Evolutionary conservation across 2,888 invertebrate species (phyloP).

Genomic region (Oscheius onirici): DNA sequence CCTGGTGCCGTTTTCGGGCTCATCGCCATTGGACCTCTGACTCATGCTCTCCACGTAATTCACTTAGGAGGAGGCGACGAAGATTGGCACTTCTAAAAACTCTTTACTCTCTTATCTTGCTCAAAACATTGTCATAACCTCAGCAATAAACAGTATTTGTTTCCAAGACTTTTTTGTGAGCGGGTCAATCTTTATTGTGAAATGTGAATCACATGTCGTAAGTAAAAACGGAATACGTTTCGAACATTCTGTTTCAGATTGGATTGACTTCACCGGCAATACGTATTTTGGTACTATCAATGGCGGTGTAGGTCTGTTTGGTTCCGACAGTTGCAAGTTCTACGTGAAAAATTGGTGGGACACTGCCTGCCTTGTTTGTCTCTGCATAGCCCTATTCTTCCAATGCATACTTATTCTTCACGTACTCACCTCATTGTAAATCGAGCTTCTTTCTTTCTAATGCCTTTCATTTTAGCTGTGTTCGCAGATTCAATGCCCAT

Average conservation of each 20-base stretch:
- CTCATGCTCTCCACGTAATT: constrained; percentile 2
- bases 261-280: too few species aligned
- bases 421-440: not conserved
- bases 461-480: not conserved
- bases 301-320: too few species aligned
- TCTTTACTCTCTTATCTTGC: not conserved
- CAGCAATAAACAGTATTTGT: too few species aligned
- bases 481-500: not conserved
- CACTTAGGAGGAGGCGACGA: constrained; percentile 4
- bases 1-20: constrained; percentile 9
- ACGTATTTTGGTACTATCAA: too few species aligned
- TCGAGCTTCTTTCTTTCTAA: not conserved
- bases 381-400: not conserved
- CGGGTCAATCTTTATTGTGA: too few species aligned
- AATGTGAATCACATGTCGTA: too few species aligned
- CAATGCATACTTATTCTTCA: not conserved
- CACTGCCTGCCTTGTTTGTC: not conserved
- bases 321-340: too few species aligned
- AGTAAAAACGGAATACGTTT: too few species aligned
- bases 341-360: too few species aligned
- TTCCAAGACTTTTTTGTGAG: too few species aligned
- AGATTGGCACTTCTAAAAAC: not conserved
- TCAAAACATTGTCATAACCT: not conserved
- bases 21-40: constrained; percentile 17
- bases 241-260: too few species aligned